These are phyloP conservation scores for Beaufortia kweichowensis DNA, from an alignment of 2,113 vertebrate genomes.

Conservation along the genomic window DNA sequence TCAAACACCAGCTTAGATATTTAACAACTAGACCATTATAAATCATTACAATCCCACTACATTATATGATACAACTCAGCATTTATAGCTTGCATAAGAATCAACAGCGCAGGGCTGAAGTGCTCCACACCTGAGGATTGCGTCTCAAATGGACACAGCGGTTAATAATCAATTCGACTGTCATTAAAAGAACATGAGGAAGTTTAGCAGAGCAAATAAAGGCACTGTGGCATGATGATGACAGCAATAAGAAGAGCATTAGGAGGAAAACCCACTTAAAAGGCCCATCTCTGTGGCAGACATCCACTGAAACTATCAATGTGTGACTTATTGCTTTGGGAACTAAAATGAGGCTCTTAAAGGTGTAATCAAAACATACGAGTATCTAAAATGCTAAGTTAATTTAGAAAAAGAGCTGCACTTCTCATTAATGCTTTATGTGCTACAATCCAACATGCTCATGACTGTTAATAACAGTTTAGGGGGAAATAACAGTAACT, in stretches of 20 bases:
- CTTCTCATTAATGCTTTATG: background rate
- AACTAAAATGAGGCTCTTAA: conserved; percentile 27
- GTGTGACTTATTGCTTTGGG: conserved; percentile 24
- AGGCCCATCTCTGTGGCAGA: conserved; percentile 10
- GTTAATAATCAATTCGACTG: conserved; percentile 25
- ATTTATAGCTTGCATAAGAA: background rate
- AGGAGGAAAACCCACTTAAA: conserved; percentile 13
- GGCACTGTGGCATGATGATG: conserved; percentile 19
- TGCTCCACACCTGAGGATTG: background rate
- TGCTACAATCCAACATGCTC: background rate
- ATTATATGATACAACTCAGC: background rate
- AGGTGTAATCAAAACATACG: conserved; percentile 13
- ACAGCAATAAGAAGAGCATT: conserved; percentile 12
- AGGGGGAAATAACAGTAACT: conserved; percentile 5
- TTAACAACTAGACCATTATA: background rate
- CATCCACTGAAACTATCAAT: conserved; percentile 19
- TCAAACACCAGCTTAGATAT: background rate
- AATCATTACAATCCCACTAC: background rate
- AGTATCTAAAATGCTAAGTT: conserved; percentile 11
- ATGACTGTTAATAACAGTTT: background rate
- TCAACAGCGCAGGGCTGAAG: background rate
- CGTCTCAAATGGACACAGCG: background rate
- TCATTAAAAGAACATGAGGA: conserved; percentile 11
- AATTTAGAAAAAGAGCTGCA: background rate
- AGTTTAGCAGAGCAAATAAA: conserved; percentile 31